A percentile compares a stretch with the other conserved stretches of the same genome.
Evolutionary conservation across 2,797 vertebrate species (phyloP).

Genomic region (Aythya fuligula): DNA sequence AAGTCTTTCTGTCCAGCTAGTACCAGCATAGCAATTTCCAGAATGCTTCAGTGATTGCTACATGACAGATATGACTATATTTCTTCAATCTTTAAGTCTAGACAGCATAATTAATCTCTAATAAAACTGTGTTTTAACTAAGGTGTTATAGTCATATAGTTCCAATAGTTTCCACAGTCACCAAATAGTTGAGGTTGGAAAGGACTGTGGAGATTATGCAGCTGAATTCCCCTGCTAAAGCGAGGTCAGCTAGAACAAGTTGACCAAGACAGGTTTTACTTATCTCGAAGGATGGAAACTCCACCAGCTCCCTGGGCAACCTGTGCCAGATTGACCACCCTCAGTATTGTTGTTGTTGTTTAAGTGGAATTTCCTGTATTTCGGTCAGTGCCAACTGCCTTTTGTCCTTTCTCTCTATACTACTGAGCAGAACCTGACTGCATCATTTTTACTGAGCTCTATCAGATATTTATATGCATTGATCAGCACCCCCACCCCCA

Average conservation of each 20-base stretch:
- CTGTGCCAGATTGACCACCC: not conserved
- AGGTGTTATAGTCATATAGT: not conserved
- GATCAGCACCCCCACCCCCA: rapidly evolving
- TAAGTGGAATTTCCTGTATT: not conserved
- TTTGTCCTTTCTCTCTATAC: not conserved
- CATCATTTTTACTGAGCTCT: not conserved
- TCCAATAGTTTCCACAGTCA: not conserved
- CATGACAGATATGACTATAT: not conserved
- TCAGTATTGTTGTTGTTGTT: not conserved
- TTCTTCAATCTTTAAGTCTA: not conserved
- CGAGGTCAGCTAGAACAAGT: rapidly evolving
- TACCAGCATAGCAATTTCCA: not conserved
- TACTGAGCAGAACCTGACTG: not conserved
- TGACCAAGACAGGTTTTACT: not conserved
- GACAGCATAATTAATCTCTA: not conserved
- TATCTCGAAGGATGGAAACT: not conserved
- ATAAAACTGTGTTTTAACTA: not conserved
- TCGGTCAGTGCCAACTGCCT: not conserved
- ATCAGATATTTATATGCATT: not conserved
- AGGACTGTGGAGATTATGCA: not conserved
- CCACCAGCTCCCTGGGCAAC: not conserved
- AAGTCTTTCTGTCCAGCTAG: not conserved
- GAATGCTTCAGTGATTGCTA: not conserved
- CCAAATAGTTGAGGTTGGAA: not conserved
- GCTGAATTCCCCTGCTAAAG: not conserved